Percentiles rank a stretch among this genome's conserved stretches.
Conservation (phyloP, 2,113 vertebrate genomes). For the Planiliza haematocheilus region DNA sequence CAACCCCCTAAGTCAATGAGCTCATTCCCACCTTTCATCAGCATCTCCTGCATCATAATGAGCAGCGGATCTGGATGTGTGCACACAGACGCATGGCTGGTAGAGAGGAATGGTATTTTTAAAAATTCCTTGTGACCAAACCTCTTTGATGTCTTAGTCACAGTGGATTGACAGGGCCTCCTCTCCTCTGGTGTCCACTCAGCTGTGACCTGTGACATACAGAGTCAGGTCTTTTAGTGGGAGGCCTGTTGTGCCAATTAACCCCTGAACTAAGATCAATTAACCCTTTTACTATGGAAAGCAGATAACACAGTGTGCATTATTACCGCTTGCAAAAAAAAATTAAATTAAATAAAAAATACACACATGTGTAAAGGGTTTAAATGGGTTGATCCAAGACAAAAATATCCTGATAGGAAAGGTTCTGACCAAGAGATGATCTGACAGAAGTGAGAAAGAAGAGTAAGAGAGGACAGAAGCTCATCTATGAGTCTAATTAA, state of each 20-base stretch:
- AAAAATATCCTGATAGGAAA: constrained; percentile 15
- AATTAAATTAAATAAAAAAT: too few species aligned
- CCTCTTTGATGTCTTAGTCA: constrained; percentile 46
- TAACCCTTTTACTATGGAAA: constrained; percentile 44
- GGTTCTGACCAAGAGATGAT: constrained; percentile 13
- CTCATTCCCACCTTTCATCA: constrained; percentile 69
- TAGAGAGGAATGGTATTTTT: neutral
- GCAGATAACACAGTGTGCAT: constrained; percentile 25
- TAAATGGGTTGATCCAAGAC: constrained; percentile 22
- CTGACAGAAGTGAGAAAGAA: neutral
- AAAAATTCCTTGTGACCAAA: constrained; percentile 17
- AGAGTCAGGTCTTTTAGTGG: constrained; percentile 15
- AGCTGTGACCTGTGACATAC: constrained; percentile 29
- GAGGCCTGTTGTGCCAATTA: constrained; percentile 60
- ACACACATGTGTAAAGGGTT: constrained; percentile 3
- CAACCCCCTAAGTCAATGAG: constrained; percentile 52
- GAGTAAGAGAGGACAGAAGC: constrained; percentile 24
- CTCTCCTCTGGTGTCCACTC: constrained; percentile 18
- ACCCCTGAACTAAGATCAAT: constrained; percentile 64
- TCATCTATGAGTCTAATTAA: constrained; percentile 68
- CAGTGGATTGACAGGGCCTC: constrained; percentile 17
- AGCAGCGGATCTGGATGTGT: constrained; percentile 36
- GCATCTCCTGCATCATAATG: constrained; percentile 63
- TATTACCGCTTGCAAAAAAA: constrained; percentile 41
- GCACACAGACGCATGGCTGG: constrained; percentile 2